Percentiles rank a stretch among this genome's conserved stretches.
phyloP scores from a whole-genome alignment of 2,113 vertebrate genomes.

The Speoplatyrhinus poulsoni region DNA sequence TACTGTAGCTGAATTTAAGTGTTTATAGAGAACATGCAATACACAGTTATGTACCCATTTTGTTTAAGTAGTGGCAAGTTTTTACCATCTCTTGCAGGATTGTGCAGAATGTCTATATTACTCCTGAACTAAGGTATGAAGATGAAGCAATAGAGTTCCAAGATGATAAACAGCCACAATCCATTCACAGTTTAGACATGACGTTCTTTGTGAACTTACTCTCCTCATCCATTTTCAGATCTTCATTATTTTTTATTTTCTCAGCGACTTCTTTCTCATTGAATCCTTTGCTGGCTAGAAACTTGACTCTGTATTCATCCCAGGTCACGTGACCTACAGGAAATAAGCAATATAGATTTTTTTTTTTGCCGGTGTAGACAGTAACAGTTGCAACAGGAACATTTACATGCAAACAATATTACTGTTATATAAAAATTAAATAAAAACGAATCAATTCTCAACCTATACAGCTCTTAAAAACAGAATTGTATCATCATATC shows the following conservation, averaged over 20 bases:
- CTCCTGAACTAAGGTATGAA: not conserved
- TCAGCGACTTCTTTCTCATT: constrained; percentile 85
- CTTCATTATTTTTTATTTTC: constrained; percentile 88
- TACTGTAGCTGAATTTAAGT: too few relatives aligned
- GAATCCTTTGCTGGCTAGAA: constrained; percentile 94
- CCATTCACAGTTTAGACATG: too few relatives aligned
- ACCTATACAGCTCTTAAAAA: not conserved
- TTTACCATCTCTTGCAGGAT: too few relatives aligned
- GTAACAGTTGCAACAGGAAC: too few relatives aligned
- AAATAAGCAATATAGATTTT: not conserved
- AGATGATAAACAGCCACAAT: too few relatives aligned
- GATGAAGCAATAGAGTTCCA: not conserved
- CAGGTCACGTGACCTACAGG: constrained; percentile 86
- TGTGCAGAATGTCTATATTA: too few relatives aligned
- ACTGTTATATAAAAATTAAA: too few relatives aligned
- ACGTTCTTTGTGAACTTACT: constrained; percentile 79
- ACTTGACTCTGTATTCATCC: constrained; percentile 94
- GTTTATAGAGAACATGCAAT: too few relatives aligned
- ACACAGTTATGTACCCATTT: too few relatives aligned
- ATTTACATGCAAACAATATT: too few relatives aligned
- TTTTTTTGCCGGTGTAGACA: not conserved
- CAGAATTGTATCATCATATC: not conserved
- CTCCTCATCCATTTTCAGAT: constrained; percentile 93
- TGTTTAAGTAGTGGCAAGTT: too few relatives aligned
- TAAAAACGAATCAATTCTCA: not conserved